These are phyloP conservation scores for Pachydiplax longipennis DNA, from an alignment of 2,888 invertebrate species.

Conservation along the genomic window DNA sequence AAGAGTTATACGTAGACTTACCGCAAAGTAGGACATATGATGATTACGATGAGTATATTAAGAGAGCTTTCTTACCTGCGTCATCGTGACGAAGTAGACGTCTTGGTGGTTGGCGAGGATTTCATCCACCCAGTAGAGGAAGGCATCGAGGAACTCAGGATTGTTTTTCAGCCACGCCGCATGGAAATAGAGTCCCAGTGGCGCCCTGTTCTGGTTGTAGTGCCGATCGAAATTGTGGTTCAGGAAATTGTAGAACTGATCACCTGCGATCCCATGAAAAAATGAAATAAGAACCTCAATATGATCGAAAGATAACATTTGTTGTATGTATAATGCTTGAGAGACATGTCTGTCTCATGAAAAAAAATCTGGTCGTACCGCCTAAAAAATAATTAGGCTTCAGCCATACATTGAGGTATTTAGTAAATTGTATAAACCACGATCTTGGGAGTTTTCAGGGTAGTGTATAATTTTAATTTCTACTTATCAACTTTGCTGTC, in stretches of 20 bases:
- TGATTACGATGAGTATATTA: background rate
- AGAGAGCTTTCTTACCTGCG: constrained; percentile 58
- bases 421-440: no score
- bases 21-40: no score
- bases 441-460: no score
- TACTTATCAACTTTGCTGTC: no score
- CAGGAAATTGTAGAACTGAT: constrained; percentile 93
- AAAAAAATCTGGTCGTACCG: no score
- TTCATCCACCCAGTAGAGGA: constrained; percentile 93
- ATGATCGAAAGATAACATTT: no score
- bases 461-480: no score
- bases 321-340: no score
- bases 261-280: constrained; percentile 63
- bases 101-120: constrained; percentile 84
- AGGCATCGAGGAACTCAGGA: constrained; percentile 90
- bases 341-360: no score
- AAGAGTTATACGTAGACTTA: no score
- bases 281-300: background rate
- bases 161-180: constrained; percentile 93
- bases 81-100: constrained; percentile 94
- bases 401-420: no score
- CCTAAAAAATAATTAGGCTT: no score
- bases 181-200: constrained; percentile 90
- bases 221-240: constrained; percentile 93
- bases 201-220: constrained; percentile 89